phyloP scores from a whole-genome alignment of 2,797 vertebrate genomes.

The Tokudaia tokunoshimensis region DNA sequence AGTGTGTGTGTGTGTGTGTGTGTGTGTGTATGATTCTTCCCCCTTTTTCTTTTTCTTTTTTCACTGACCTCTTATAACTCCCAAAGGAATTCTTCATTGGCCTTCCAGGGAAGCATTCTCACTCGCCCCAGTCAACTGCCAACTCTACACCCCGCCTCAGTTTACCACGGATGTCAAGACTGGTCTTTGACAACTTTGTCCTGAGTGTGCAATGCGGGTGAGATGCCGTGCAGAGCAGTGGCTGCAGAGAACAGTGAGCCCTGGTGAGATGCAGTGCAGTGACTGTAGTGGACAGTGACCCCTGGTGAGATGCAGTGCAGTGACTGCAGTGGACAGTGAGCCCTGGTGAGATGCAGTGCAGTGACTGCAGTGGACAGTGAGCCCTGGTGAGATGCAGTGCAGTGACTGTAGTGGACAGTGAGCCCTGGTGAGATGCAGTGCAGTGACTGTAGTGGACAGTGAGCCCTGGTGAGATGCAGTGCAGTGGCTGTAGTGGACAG shows the following conservation, averaged over 20 bases:
- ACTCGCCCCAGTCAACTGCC: not conserved
- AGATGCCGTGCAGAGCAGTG: not conserved
- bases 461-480: not conserved
- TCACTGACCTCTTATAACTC: not conserved
- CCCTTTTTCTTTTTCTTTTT: not conserved
- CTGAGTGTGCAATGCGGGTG: not conserved
- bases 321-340: not conserved
- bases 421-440: too few species aligned
- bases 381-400: not conserved
- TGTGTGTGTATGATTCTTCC: not conserved
- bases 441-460: not conserved
- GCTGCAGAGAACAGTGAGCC: too few species aligned
- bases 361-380: too few species aligned
- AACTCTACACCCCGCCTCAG: not conserved
- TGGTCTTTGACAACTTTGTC: not conserved
- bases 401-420: too few species aligned
- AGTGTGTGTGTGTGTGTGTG: too few species aligned
- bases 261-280: too few species aligned
- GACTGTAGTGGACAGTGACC: not conserved
- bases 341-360: not conserved
- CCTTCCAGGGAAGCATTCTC: not conserved
- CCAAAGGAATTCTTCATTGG: not conserved
- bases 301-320: not conserved
- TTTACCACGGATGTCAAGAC: not conserved
- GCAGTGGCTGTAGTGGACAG: not conserved